Conservation (phyloP, 2,797 vertebrate genomes). For the Sebastes steindachneri region DNA sequence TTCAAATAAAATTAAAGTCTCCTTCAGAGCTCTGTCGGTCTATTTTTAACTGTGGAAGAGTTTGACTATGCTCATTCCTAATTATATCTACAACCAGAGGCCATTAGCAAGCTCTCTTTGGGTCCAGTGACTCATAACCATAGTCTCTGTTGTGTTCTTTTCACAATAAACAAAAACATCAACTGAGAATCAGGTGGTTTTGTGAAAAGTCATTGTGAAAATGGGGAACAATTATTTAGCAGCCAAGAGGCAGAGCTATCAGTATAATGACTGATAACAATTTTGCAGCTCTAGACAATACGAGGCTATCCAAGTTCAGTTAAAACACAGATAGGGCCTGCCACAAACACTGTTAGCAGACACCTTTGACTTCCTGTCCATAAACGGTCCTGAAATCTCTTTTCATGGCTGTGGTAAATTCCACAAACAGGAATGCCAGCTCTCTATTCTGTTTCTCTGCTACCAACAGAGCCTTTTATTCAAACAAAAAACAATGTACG, state of each 20-base stretch:
- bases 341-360: not conserved
- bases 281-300: not conserved
- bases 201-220: not conserved
- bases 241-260: not conserved
- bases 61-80: not conserved
- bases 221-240: not conserved
- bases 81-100: constrained; percentile 9
- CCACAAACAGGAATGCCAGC: not conserved
- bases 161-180: constrained; percentile 21
- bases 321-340: not conserved
- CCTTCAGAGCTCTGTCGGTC: not conserved
- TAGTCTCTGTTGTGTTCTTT: constrained; percentile 4
- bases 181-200: not conserved
- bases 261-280: constrained; percentile 1
- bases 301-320: not conserved
- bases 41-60: not conserved
- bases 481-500: not conserved
- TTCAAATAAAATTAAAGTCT: not conserved
- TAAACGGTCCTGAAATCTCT: not conserved
- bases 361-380: not conserved
- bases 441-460: not conserved
- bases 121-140: not conserved
- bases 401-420: not conserved
- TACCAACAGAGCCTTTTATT: constrained; percentile 1
- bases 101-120: constrained; percentile 9